These are phyloP conservation scores for Arnoldichthys spilopterus DNA, from an alignment of 2,797 vertebrate species.

Conservation along the genomic window DNA sequence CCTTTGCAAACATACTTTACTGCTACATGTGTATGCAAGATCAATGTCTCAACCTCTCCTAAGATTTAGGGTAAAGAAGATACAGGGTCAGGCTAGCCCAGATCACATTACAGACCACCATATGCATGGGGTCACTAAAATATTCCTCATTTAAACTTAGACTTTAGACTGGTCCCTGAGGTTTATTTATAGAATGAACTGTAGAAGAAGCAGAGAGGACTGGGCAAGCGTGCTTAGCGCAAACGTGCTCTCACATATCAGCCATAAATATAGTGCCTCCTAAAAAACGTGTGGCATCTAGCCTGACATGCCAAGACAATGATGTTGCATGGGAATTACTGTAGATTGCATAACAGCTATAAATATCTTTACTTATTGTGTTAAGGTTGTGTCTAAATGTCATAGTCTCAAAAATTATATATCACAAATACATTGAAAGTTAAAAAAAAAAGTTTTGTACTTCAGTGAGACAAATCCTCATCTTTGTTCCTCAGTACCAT, in stretches of 20 bases:
- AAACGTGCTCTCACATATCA: conserved; percentile 15
- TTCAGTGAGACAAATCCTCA: not conserved
- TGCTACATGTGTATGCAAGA: not conserved
- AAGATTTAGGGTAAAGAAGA: not conserved
- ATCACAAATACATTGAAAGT: no score
- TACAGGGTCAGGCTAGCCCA: not conserved
- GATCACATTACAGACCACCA: not conserved
- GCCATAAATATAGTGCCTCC: conserved; percentile 10
- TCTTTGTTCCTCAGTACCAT: conserved; percentile 83
- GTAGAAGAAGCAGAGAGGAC: conserved; percentile 10
- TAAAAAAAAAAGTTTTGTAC: not conserved
- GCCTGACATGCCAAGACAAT: conserved; percentile 56
- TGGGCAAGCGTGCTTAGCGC: not conserved
- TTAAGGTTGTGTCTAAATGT: not conserved
- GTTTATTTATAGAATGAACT: not conserved
- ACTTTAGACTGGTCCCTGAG: not conserved
- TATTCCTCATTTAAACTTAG: not conserved
- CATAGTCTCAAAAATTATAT: no score
- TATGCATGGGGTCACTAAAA: not conserved
- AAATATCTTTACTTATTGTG: not conserved
- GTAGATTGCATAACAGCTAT: not conserved
- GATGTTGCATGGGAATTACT: not conserved
- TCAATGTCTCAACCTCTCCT: conserved; percentile 3
- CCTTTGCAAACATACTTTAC: conserved; percentile 20
- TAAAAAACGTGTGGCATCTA: conserved; percentile 45